Evolutionary conservation across 2,797 vertebrate genomes (phyloP).

Genomic region (Poecilia wingei): DNA sequence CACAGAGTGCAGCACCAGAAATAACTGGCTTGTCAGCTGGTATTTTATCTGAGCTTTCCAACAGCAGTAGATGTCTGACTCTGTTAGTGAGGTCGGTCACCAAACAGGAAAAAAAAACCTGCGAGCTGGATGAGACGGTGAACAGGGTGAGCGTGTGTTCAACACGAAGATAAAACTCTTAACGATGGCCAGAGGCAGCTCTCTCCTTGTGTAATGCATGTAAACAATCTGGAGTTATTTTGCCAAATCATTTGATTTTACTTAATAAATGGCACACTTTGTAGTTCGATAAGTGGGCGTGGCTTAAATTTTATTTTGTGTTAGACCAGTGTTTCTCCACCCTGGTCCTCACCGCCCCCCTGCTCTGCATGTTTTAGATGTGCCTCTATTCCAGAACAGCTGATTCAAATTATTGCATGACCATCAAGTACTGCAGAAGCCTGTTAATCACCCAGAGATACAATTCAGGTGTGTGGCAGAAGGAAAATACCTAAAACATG

Average conservation of each 20-base stretch:
- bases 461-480: no score
- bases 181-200: conserved; percentile 1
- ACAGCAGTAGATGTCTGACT: conserved; percentile 27
- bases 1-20: conserved; percentile 39
- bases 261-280: neutral
- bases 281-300: neutral
- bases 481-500: no score
- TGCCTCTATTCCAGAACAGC: no score
- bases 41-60: conserved; percentile 44
- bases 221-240: neutral
- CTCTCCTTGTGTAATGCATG: neutral
- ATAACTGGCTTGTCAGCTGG: conserved; percentile 51
- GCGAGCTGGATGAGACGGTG: conserved; percentile 1
- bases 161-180: neutral
- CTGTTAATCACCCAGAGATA: no score
- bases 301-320: neutral
- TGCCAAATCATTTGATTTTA: neutral
- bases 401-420: no score
- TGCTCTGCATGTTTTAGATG: no score
- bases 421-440: no score
- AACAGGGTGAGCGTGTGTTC: neutral
- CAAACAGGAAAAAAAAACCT: conserved; percentile 12
- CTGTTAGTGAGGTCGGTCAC: conserved; percentile 26
- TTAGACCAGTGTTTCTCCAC: no score
- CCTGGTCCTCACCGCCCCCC: no score